These are phyloP conservation scores for Leucophenga maculata DNA, from an alignment of 2,888 invertebrate species.

Conservation along the genomic window DNA sequence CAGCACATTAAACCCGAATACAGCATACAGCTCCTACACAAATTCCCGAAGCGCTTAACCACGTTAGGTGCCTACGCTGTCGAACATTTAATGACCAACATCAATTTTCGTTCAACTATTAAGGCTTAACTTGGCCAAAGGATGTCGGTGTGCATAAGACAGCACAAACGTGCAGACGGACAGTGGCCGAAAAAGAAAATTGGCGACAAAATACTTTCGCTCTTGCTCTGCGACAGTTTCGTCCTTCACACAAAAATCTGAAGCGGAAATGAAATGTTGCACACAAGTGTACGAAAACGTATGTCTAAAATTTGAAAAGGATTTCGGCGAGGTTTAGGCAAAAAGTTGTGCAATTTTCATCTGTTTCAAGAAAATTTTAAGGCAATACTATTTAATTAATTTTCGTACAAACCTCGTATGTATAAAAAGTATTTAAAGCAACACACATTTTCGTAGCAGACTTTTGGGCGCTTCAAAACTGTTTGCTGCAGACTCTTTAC, in stretches of 20 bases:
- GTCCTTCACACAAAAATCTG: neutral
- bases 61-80: neutral
- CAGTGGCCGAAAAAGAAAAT: conserved; percentile 29
- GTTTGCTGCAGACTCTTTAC: no score
- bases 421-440: no score
- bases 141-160: neutral
- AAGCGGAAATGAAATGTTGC: neutral
- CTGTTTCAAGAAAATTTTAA: no score
- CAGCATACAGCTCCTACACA: no score
- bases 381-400: no score
- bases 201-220: neutral
- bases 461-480: no score
- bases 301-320: neutral
- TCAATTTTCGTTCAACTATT: conserved; percentile 50
- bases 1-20: neutral
- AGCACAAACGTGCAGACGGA: conserved; percentile 21
- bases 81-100: conserved; percentile 49
- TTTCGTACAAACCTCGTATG: no score
- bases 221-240: no score
- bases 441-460: no score
- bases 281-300: neutral
- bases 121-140: conserved; percentile 45
- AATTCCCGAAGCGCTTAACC: neutral
- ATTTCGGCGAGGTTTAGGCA: no score
- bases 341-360: no score